Evolutionary conservation across 1,140 invertebrate species (phyloP), one percentile per base, ranked within the genome.

Genomic region (Bombus sylvicola): DNA sequence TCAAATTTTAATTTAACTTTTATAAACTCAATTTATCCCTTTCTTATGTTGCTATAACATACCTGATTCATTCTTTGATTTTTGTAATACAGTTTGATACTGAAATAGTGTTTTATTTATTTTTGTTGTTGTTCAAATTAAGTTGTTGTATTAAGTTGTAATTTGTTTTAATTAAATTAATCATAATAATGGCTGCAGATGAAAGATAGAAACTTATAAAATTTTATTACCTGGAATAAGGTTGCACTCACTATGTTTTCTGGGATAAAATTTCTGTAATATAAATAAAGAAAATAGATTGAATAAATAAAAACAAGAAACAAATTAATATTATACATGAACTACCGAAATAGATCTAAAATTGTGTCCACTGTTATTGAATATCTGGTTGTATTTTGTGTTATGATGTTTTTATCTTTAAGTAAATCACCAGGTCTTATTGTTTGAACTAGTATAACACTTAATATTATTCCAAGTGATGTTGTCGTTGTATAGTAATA

Each of bases 401-500:
- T 68, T 18, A 76, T 34, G 41, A 53, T n/a, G 81, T 87, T 83
- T 64, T 83, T 81, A 77, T 57, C 92, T 53, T 57, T 78, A 41
- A 91, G 59, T 71, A 90, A 80, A 85, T 91, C 77, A 1, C 97
- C 97, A 37, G 97, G 97, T 86, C 96, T 96, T 87, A 97, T 96
- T 43, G 95, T 94, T 22, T 96, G 91, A 28, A 96, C 96, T 22
- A 97, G 93, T 59, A 96, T 94, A 64, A 97, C 96, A 72, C 96
- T 96, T 64, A 97, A 92, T 83, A 95, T 93, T 57, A 97, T 96
- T 41, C 97, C 96, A 78, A 96, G 93, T 6, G 97, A 91, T 5
- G 97, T 97, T 18, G 97, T 97, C 9, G 94, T 94, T 85, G 96
- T 93, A 91, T 97, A 97, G 92, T 97, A 97, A 22, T 95, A 94